Evolutionary conservation across 1,140 invertebrate species (phyloP).

Genomic region (Drosophila asahinai): DNA sequence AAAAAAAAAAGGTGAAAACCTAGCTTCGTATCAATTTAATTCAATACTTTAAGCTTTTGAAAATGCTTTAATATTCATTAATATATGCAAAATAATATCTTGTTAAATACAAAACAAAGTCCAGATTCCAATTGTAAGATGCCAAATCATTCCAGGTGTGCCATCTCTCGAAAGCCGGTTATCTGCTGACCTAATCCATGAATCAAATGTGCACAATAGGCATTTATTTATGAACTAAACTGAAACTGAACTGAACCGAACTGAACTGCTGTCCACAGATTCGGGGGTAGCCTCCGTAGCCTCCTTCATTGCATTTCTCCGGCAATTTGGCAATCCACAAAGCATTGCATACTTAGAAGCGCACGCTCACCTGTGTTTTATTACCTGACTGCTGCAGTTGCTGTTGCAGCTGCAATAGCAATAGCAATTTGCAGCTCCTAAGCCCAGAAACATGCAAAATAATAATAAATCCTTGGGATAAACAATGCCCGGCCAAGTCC

Average conservation of each 20-base stretch:
- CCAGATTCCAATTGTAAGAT: neutral
- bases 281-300: neutral
- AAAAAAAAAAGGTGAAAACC: too few relatives aligned
- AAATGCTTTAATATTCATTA: too few relatives aligned
- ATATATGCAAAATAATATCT: too few relatives aligned
- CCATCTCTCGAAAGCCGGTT: neutral
- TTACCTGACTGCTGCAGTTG: conserved; percentile 44
- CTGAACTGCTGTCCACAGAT: conserved; percentile 7
- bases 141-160: neutral
- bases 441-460: conserved; percentile 56
- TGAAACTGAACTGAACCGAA: conserved; percentile 1
- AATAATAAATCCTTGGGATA: conserved; percentile 56
- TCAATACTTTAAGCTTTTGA: too few relatives aligned
- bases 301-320: conserved; percentile 9
- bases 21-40: too few relatives aligned
- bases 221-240: conserved; percentile 49
- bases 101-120: too few relatives aligned
- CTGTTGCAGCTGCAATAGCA: neutral
- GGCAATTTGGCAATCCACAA: conserved; percentile 34
- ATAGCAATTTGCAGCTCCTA: conserved; percentile 11
- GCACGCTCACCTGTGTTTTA: conserved; percentile 24
- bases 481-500: conserved; percentile 44
- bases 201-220: conserved; percentile 46
- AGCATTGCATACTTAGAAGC: conserved; percentile 12
- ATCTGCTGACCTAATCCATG: conserved; percentile 33